Percentiles rank a stretch among this genome's conserved stretches.
phyloP scores from a whole-genome alignment of 2,797 vertebrate species.

The Alectoris magna region DNA sequence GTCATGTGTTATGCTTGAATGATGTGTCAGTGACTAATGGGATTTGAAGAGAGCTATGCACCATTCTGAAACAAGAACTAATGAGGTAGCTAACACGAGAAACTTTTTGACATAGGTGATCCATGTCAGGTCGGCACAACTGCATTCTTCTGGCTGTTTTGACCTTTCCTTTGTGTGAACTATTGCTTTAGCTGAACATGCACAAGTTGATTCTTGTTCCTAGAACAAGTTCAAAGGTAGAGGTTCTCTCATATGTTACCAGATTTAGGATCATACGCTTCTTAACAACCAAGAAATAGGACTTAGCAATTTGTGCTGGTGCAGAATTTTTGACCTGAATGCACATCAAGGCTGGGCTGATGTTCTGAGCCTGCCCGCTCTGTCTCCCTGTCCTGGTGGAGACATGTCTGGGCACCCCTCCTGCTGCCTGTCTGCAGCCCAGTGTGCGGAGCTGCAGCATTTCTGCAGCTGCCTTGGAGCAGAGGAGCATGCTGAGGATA shows the following conservation, averaged over 20 bases:
- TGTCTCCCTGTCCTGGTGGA: neutral
- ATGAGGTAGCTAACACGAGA: neutral
- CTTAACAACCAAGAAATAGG: neutral
- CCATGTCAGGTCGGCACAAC: neutral
- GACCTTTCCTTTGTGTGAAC: neutral
- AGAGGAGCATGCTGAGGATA: neutral
- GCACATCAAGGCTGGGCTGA: neutral
- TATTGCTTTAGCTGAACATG: conserved; percentile 17
- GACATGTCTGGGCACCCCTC: neutral
- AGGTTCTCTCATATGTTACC: conserved; percentile 27
- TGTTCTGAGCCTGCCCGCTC: neutral
- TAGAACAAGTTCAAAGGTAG: conserved; percentile 46
- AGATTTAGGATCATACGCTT: neutral
- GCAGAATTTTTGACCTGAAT: neutral
- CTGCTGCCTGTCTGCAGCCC: neutral
- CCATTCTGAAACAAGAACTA: neutral
- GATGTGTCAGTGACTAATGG: neutral
- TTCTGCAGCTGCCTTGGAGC: neutral
- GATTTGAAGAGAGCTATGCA: conserved; percentile 21
- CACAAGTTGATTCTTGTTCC: conserved; percentile 58
- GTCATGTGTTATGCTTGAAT: neutral
- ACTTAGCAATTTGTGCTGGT: neutral
- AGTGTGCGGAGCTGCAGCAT: neutral
- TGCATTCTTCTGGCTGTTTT: neutral
- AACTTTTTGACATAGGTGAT: neutral